Evolutionary conservation across 2,113 vertebrate genomes (phyloP).

Genomic region (Sinocyclocheilus grahami): DNA sequence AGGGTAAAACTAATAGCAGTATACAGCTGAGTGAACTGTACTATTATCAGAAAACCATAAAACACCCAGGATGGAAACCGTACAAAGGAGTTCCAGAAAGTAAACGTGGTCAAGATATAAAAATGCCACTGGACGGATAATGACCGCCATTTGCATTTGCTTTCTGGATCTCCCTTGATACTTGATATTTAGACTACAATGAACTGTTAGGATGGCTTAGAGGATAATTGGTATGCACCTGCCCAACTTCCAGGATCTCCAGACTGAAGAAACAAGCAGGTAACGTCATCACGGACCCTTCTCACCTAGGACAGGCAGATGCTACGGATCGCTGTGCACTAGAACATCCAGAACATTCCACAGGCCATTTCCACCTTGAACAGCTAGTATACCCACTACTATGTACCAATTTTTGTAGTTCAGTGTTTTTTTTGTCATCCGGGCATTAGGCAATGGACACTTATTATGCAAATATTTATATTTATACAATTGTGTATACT

Average conservation of each 20-base stretch:
- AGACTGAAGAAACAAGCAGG: background rate
- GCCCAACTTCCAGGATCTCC: background rate
- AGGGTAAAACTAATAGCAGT: conserved; percentile 7
- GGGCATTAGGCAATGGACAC: background rate
- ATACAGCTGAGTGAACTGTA: background rate
- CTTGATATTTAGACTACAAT: background rate
- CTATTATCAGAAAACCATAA: background rate
- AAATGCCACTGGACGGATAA: background rate
- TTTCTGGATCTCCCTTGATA: background rate
- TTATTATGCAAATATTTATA: background rate
- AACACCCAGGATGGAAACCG: background rate
- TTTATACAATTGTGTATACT: background rate
- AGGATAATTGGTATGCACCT: background rate
- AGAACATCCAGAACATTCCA: background rate
- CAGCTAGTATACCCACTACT: background rate
- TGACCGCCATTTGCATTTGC: background rate
- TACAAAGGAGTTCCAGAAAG: background rate
- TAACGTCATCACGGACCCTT: background rate
- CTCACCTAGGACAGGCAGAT: background rate
- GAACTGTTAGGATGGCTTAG: background rate
- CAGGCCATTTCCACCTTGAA: background rate
- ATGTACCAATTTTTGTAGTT: background rate
- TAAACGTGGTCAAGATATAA: background rate
- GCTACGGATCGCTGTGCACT: background rate
- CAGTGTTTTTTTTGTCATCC: background rate